Conservation (phyloP, 2,113 vertebrate genomes). For the Spizaetus ornatus region DNA sequence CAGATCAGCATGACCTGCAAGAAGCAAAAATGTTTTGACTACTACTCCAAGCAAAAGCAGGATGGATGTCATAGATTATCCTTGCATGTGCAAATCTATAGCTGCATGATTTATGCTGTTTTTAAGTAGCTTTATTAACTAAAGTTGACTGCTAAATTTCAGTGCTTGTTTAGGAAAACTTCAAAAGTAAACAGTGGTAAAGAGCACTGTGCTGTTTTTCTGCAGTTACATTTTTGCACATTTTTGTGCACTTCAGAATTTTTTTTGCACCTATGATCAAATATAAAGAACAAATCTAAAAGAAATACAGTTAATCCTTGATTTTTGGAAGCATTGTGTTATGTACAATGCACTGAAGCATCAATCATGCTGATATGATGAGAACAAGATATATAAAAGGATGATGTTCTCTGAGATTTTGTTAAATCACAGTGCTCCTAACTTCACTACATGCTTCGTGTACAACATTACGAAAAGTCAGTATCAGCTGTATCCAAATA, state of each 20-base stretch:
- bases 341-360: background rate
- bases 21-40: constrained; percentile 67
- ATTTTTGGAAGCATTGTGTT: background rate
- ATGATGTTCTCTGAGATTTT: background rate
- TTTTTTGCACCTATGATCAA: background rate
- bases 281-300: background rate
- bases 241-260: background rate
- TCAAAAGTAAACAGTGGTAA: background rate
- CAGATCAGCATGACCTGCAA: constrained; percentile 51
- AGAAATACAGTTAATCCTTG: constrained; percentile 19
- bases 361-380: background rate
- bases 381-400: background rate
- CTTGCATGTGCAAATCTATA: background rate
- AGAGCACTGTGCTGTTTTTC: background rate
- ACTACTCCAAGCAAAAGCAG: constrained; percentile 51
- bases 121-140: constrained; percentile 42
- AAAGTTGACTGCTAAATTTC: background rate
- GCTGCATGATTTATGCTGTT: background rate
- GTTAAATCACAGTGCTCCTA: background rate
- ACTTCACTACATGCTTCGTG: background rate
- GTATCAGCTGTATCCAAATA: background rate
- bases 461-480: background rate
- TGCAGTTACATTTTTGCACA: background rate
- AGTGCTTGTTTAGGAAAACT: constrained; percentile 13
- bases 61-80: constrained; percentile 40